Evolutionary conservation across 2,797 vertebrate species (phyloP).

Genomic region (Iguana delicatissima): DNA sequence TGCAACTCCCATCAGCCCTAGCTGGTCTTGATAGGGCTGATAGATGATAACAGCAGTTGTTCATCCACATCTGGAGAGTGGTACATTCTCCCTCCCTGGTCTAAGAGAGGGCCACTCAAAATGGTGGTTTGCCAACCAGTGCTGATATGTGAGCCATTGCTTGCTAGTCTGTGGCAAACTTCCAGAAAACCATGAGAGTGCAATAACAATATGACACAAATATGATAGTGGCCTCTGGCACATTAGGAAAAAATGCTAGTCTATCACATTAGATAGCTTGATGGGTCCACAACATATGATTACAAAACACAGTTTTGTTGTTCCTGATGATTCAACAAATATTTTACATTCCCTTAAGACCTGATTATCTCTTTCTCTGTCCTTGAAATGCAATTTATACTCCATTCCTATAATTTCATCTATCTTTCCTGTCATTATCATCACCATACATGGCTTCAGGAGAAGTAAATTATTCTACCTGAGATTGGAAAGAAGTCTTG

Average conservation of each 20-base stretch:
- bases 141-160: too few species aligned
- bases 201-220: too few species aligned
- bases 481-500: constrained; percentile 1
- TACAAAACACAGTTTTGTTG: not conserved
- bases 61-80: not conserved
- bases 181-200: too few species aligned
- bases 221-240: too few species aligned
- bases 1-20: not conserved
- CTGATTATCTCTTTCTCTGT: not conserved
- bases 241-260: too few species aligned
- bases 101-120: not conserved
- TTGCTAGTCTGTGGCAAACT: too few species aligned
- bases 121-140: too few species aligned
- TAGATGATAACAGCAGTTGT: not conserved
- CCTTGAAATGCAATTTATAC: not conserved
- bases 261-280: not conserved
- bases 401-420: not conserved
- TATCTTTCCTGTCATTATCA: not conserved
- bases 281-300: not conserved
- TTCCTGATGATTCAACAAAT: not conserved
- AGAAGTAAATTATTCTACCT: not conserved
- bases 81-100: not conserved
- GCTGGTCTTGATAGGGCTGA: not conserved
- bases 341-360: not conserved
- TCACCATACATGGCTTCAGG: not conserved